Base-by-base conservation (phyloP, 2,113 vertebrate species). In the Solea senegalensis region DNA sequence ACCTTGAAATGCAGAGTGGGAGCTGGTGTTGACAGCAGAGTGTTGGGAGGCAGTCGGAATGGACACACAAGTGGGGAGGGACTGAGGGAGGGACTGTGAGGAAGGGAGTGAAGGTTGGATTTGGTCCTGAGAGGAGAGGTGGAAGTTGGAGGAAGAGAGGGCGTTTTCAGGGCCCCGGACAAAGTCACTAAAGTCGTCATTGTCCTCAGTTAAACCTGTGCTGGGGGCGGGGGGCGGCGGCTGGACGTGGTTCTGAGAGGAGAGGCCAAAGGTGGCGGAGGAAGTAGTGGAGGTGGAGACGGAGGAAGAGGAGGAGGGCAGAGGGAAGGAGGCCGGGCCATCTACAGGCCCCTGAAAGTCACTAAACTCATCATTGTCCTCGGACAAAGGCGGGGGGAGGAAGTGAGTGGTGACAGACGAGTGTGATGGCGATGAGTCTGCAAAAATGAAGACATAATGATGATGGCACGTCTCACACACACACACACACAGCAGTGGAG, bases 161-260 rank as follows among this genome's bases (percentile, higher is more conserved):
- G 70, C 78, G 78, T 95, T 95, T 81, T 92, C 84, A 39, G 96
- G 96, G 58, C 96, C 96, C 90, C 97, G 96, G 81, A 99, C 94
- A 97, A 98, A 98, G 89, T 97, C 97, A 94, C 95, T 97, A 95
- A 98, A 98, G 68, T 97, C 97, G 63, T 98, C 96, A 83, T 96
- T 74, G 3, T 92, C 95, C 82, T 93, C 91, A 67, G 74, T 9
- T 40, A 82, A 91, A 93, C 88, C 91, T 89, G 91, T 86, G 90
- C 85, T 76, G 81, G 91, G 85, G 90, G 91, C 90, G 86, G 82
- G 51, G 92, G 95, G 81, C 69, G 80, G 76, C 90, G 87, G 80
- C 74, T 77, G 84, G 53, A 13, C 9, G 9, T 41, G 74, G 64
- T 67, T 49, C 60, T 85, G 89, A 80, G 76, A 81, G 80, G 85